Conservation (phyloP, 2,888 invertebrate genomes). For the Diogma glabrata region DNA sequence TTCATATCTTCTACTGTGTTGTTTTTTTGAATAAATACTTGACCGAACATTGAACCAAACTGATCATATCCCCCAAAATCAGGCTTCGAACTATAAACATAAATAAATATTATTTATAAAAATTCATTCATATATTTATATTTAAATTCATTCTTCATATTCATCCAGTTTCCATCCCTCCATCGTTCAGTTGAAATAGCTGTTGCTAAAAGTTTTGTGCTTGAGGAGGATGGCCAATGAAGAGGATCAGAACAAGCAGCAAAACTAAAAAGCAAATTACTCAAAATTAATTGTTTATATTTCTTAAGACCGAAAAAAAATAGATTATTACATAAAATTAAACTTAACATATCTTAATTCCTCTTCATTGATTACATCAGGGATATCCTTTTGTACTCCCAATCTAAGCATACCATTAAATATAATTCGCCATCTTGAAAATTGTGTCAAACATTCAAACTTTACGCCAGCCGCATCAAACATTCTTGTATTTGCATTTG, state of each 20-base stretch:
- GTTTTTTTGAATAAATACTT: constrained; percentile 37
- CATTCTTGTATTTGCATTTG: constrained; percentile 35
- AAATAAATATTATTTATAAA: background rate
- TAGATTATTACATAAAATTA: constrained; percentile 46
- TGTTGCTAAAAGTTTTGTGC: constrained; percentile 40
- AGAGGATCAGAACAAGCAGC: constrained; percentile 38
- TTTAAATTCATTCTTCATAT: constrained; percentile 38
- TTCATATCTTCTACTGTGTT: constrained; percentile 21
- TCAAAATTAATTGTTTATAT: background rate
- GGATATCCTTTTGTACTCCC: constrained; percentile 29
- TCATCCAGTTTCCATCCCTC: constrained; percentile 44
- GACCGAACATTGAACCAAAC: constrained; percentile 50
- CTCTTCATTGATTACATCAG: constrained; percentile 26
- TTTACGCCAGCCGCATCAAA: constrained; percentile 50
- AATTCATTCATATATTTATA: background rate
- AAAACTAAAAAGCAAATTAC: constrained; percentile 39
- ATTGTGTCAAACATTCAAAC: constrained; percentile 49
- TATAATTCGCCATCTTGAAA: constrained; percentile 47
- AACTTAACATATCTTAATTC: constrained; percentile 39
- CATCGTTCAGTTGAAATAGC: constrained; percentile 46
- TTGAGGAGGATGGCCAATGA: constrained; percentile 45
- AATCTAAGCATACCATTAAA: constrained; percentile 58
- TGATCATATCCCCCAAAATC: constrained; percentile 45
- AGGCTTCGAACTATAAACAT: constrained; percentile 30
- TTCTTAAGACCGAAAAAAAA: background rate